Conservation (phyloP, 2,113 vertebrate species). For the Nyctereutes procyonoides region DNA sequence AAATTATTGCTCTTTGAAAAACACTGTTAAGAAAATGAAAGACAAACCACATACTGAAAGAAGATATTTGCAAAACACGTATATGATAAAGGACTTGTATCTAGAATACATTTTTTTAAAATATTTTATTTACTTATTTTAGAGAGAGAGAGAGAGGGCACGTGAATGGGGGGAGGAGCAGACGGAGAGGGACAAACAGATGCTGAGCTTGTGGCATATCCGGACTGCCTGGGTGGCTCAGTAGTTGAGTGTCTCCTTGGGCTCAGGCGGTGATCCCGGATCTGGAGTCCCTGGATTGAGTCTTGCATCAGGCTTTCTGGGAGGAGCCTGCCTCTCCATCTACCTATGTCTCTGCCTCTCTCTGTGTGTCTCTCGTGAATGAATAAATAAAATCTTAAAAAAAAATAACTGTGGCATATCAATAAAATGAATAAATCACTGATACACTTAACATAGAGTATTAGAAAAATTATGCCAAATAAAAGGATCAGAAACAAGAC, state of each 20-base stretch:
- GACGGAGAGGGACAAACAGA: neutral
- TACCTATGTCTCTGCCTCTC: no score
- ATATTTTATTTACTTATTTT: neutral
- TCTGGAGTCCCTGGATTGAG: no score
- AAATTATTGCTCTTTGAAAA: neutral
- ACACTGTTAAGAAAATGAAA: slow-evolving; percentile 17
- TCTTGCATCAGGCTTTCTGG: no score
- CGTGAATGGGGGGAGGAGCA: neutral
- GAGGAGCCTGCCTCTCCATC: no score
- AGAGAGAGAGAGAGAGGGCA: neutral
- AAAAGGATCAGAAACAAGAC: neutral
- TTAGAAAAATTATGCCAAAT: neutral
- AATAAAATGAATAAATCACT: neutral
- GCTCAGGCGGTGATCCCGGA: no score
- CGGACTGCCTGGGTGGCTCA: no score
- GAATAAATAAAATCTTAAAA: no score
- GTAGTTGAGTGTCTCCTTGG: no score
- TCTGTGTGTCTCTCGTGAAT: no score
- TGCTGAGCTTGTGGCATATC: no score
- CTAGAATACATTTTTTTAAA: neutral
- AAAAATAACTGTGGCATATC: neutral
- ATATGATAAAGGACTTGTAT: neutral
- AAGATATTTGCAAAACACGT: neutral
- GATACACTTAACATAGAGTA: neutral
- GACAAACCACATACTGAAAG: neutral